phyloP scores from a whole-genome alignment of 2,888 invertebrate genomes.

The Oligia fasciuncula region DNA sequence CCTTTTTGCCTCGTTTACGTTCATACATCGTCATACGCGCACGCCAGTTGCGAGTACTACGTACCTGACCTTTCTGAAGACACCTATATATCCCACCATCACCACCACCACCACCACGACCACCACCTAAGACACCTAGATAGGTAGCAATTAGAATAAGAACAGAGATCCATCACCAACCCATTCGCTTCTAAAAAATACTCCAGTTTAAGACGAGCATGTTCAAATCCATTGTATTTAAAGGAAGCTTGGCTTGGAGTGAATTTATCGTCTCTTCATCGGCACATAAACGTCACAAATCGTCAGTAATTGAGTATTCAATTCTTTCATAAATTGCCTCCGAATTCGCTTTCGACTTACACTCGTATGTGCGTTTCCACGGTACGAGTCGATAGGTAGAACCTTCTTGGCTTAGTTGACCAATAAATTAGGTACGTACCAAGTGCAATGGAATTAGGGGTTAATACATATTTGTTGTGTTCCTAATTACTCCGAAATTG shows the following conservation, averaged over 20 bases:
- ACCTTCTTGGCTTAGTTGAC: not conserved
- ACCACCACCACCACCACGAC: not conserved
- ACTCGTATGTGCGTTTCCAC: slow-evolving; percentile 70
- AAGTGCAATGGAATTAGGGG: too few species aligned
- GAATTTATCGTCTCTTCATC: slow-evolving; percentile 76
- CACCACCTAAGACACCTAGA: not conserved
- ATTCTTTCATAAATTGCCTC: slow-evolving; percentile 86
- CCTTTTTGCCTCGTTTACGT: too few species aligned
- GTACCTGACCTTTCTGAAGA: not conserved
- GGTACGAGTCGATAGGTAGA: slow-evolving; percentile 32
- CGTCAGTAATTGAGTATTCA: slow-evolving; percentile 85
- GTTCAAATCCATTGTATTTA: slow-evolving; percentile 47
- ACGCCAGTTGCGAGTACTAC: not conserved
- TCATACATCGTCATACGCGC: not conserved
- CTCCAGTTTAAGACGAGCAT: slow-evolving; percentile 29
- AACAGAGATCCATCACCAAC: not conserved
- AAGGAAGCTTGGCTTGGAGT: slow-evolving; percentile 30
- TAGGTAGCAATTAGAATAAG: not conserved
- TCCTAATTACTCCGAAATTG: too few species aligned
- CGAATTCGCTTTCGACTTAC: slow-evolving; percentile 69
- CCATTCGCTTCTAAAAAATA: slow-evolving; percentile 26
- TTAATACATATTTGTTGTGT: too few species aligned
- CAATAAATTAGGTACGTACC: too few species aligned
- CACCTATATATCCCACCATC: not conserved
- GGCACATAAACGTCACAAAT: slow-evolving; percentile 83